A percentile compares a stretch with the other conserved stretches of the same genome.
Evolutionary conservation across 2,113 vertebrate genomes (phyloP).

Genomic region (Aptenodytes forsteri): DNA sequence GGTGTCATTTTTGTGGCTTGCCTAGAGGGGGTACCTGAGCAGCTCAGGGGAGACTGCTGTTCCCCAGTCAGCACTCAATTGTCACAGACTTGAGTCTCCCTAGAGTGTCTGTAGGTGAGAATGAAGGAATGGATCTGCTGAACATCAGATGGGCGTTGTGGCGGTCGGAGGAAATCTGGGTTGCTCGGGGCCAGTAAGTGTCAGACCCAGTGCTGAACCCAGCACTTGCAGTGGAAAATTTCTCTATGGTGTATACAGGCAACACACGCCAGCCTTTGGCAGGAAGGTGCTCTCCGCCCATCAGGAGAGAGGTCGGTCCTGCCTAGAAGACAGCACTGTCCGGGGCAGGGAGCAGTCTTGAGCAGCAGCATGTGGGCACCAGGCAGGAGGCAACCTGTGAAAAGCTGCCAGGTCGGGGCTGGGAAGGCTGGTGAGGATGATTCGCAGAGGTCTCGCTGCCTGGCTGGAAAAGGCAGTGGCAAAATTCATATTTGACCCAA

Average conservation of each 20-base stretch:
- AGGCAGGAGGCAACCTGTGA: background rate
- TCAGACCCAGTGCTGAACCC: background rate
- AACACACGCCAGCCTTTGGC: accelerated
- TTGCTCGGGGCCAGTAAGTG: background rate
- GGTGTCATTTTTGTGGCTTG: background rate
- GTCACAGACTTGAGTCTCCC: background rate
- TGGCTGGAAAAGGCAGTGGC: background rate
- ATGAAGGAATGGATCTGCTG: background rate
- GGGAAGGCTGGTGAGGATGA: background rate
- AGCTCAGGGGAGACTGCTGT: background rate
- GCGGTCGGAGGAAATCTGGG: background rate
- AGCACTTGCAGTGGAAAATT: background rate
- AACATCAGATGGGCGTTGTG: accelerated
- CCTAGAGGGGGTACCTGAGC: background rate
- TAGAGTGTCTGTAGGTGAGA: background rate
- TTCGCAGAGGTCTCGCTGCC: background rate
- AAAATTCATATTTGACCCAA: background rate
- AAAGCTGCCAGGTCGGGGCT: background rate
- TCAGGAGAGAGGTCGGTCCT: background rate
- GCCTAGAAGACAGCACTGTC: background rate
- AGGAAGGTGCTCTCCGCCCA: background rate
- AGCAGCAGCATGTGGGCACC: background rate
- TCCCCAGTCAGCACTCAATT: background rate
- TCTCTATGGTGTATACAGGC: background rate
- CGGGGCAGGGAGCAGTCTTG: background rate